A percentile compares a stretch with the other conserved stretches of the same genome.
These are phyloP conservation scores for Barbus barbus DNA, from an alignment of 2,113 vertebrate genomes.

Conservation along the genomic window DNA sequence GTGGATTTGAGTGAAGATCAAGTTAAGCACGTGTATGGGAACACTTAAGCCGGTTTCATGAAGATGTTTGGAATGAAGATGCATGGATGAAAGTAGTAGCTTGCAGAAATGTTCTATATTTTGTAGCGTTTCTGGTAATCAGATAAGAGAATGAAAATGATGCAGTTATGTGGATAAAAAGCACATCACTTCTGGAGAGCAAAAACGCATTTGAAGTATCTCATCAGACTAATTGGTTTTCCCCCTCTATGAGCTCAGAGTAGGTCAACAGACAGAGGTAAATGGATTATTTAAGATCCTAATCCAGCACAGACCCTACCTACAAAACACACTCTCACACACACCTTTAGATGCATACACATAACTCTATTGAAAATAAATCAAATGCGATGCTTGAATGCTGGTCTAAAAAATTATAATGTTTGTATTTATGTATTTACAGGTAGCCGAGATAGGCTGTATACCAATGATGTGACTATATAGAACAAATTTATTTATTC, in stretches of 20 bases:
- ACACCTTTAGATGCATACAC: background rate
- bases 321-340: background rate
- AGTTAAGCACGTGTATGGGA: conserved; percentile 5
- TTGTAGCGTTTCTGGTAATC: background rate
- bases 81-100: background rate
- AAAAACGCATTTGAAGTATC: conserved; percentile 41
- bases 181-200: background rate
- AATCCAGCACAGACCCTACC: conserved; percentile 42
- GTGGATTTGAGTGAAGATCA: conserved; percentile 20
- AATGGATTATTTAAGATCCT: conserved; percentile 50
- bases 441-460: too few species aligned
- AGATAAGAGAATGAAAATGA: background rate
- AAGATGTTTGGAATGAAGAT: background rate
- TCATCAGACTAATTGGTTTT: conserved; percentile 70
- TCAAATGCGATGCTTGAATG: too few species aligned
- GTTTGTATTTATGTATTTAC: too few species aligned
- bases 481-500: too few species aligned
- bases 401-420: too few species aligned
- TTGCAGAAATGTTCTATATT: background rate
- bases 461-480: too few species aligned
- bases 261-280: conserved; percentile 53
- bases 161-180: background rate
- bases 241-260: conserved; percentile 52
- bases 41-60: conserved; percentile 9
- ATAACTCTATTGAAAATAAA: too few species aligned